Evolutionary conservation across 2,888 invertebrate species (phyloP).

Genomic region (Campaea margaritaria): DNA sequence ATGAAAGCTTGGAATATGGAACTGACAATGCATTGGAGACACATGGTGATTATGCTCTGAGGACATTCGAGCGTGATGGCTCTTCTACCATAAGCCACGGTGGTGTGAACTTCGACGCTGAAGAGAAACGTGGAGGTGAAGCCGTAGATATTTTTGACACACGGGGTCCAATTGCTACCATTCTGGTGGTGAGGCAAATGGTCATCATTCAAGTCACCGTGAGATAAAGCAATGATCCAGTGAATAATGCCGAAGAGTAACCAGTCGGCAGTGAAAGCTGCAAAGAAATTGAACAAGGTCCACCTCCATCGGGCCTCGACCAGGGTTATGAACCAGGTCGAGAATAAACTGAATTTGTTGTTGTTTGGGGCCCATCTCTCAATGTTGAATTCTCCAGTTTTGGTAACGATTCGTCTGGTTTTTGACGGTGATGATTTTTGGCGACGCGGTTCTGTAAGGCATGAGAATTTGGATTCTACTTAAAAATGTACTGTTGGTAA

Average conservation of each 20-base stretch:
- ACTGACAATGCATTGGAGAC: slow-evolving; percentile 96
- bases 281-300: slow-evolving; percentile 93
- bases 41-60: slow-evolving; percentile 97
- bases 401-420: slow-evolving; percentile 88
- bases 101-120: slow-evolving; percentile 98
- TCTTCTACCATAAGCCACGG: slow-evolving; percentile 94
- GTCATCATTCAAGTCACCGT: slow-evolving; percentile 92
- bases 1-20: slow-evolving; percentile 93
- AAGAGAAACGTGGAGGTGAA: slow-evolving; percentile 98
- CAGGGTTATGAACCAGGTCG: slow-evolving; percentile 92
- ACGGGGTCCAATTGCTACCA: slow-evolving; percentile 90
- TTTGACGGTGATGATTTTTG: slow-evolving; percentile 42
- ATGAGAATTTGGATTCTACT: no score
- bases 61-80: slow-evolving; percentile 97
- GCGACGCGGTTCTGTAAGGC: slow-evolving; percentile 42
- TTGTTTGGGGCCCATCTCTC: slow-evolving; percentile 86
- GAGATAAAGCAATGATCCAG: slow-evolving; percentile 95
- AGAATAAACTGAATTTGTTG: slow-evolving; percentile 85
- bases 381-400: slow-evolving; percentile 95
- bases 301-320: slow-evolving; percentile 96
- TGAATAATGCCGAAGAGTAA: slow-evolving; percentile 94
- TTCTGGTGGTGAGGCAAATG: slow-evolving; percentile 85
- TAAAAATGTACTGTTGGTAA: no score
- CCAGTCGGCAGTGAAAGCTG: slow-evolving; percentile 95
- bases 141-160: slow-evolving; percentile 93